A percentile compares a stretch with the other conserved stretches of the same genome.
phyloP scores from a whole-genome alignment of 2,888 invertebrate species.

The Asteroscopus sphinx region DNA sequence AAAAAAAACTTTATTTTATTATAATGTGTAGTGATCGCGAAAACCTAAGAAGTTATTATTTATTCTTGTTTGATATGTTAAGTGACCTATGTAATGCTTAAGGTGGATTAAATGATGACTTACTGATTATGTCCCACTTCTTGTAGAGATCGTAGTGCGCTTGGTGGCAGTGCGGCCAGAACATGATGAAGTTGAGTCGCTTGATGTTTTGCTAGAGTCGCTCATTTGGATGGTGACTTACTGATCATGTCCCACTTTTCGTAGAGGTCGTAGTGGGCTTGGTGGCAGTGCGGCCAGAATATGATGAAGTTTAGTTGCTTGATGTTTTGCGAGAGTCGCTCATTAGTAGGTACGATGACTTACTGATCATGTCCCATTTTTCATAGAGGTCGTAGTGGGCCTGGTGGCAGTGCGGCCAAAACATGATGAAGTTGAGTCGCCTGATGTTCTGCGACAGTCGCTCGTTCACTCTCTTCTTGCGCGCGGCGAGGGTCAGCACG shows the following conservation, averaged over 20 bases:
- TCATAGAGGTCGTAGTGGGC: slow-evolving; percentile 84
- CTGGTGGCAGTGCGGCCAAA: slow-evolving; percentile 83
- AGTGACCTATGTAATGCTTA: too few species aligned
- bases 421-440: slow-evolving; percentile 78
- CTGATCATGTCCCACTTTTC: slow-evolving; percentile 79
- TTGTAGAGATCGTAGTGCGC: slow-evolving; percentile 84
- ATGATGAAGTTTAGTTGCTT: slow-evolving; percentile 76
- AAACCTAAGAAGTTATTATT: too few species aligned
- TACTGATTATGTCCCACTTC: slow-evolving; percentile 75
- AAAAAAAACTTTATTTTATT: too few species aligned
- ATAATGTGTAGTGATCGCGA: too few species aligned
- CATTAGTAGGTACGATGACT: slow-evolving; percentile 57
- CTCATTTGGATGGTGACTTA: slow-evolving; percentile 64
- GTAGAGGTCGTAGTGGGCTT: slow-evolving; percentile 82
- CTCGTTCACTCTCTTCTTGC: slow-evolving; percentile 79
- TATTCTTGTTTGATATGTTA: too few species aligned
- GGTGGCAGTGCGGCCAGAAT: slow-evolving; percentile 84
- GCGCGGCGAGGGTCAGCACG: slow-evolving; percentile 75
- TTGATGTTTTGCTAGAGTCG: slow-evolving; percentile 64
- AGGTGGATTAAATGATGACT: too few species aligned
- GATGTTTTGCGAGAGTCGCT: slow-evolving; percentile 66
- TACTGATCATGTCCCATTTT: slow-evolving; percentile 82
- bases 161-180: slow-evolving; percentile 83
- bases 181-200: slow-evolving; percentile 79
- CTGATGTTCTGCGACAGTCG: slow-evolving; percentile 64